Conservation (phyloP, 1,140 invertebrate species). For the Neodiprion pinetum region DNA sequence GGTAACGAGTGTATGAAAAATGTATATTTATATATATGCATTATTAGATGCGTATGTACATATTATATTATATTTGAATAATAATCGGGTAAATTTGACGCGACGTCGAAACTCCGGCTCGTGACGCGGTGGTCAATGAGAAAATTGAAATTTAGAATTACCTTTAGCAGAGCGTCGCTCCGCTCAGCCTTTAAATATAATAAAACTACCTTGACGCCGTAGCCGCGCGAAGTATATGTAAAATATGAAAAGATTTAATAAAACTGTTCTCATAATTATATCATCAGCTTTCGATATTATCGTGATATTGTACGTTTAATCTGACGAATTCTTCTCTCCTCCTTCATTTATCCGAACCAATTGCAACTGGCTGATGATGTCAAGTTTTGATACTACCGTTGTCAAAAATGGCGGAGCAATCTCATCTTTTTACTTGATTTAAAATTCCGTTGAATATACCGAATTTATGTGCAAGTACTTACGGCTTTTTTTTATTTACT, state of each 20-base stretch:
- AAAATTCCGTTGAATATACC: no score
- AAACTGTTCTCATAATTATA: background rate
- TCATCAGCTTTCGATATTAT: no score
- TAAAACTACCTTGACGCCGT: background rate
- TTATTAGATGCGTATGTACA: background rate
- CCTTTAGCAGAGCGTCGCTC: background rate
- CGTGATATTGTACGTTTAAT: no score
- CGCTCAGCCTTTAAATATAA: background rate
- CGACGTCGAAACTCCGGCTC: background rate
- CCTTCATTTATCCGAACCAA: no score
- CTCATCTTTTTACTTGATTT: no score
- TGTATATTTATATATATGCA: background rate
- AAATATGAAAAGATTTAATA: background rate
- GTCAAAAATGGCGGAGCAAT: no score
- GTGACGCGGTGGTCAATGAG: background rate
- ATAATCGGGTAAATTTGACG: background rate
- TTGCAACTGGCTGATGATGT: no score
- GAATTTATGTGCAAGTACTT: no score
- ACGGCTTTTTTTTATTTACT: no score
- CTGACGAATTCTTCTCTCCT: no score
- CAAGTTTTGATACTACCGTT: no score
- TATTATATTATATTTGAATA: background rate
- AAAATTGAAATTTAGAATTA: background rate
- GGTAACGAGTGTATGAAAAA: background rate
- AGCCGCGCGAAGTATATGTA: background rate